phyloP scores from a whole-genome alignment of 2,113 vertebrate species.

The Merops nubicus region DNA sequence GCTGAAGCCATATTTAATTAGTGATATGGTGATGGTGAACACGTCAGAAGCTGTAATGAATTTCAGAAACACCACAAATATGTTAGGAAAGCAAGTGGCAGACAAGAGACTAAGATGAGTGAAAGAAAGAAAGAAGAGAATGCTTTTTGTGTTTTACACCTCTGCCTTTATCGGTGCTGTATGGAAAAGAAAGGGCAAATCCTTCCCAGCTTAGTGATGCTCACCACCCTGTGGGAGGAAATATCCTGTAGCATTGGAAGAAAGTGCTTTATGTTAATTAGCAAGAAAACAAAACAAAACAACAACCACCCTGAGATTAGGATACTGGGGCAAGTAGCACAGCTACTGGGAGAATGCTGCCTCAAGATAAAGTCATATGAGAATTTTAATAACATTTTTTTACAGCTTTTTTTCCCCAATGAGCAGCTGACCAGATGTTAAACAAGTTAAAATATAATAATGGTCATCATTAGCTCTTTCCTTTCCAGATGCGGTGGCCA shows the following conservation, averaged over 20 bases:
- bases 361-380: neutral
- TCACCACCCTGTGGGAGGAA: neutral
- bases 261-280: neutral
- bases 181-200: neutral
- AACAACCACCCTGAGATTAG: no score
- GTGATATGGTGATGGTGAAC: neutral
- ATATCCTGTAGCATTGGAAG: neutral
- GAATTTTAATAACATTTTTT: neutral
- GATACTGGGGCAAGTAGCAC: neutral
- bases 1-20: neutral
- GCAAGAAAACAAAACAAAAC: neutral
- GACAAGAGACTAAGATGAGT: neutral
- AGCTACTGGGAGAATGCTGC: neutral
- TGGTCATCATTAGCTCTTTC: neutral
- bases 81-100: neutral
- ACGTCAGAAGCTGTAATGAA: neutral
- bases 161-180: neutral
- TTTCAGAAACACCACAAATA: neutral
- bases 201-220: neutral
- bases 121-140: neutral
- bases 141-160: fast-evolving
- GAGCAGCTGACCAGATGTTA: neutral
- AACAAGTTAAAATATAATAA: neutral
- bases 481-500: neutral
- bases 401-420: neutral